phyloP scores from a whole-genome alignment of 2,113 vertebrate species.

The Corythornis vintsioides region DNA sequence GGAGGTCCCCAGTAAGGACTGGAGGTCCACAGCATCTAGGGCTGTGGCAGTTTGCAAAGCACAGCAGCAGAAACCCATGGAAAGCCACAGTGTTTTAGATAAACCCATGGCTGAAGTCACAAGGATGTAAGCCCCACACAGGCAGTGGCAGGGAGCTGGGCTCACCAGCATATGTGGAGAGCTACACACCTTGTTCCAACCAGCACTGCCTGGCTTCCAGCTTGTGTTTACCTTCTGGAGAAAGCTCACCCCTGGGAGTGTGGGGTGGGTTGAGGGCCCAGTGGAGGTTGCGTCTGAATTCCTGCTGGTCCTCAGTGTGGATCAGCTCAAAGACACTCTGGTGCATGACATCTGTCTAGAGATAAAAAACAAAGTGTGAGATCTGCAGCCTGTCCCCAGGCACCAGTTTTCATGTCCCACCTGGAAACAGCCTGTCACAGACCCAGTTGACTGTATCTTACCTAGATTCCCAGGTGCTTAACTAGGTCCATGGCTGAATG shows the following conservation, averaged over 20 bases:
- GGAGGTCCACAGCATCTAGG: not conserved
- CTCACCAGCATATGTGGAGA: fast-evolving
- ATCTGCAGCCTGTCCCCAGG: not conserved
- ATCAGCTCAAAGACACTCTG: conserved; percentile 85
- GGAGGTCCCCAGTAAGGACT: not conserved
- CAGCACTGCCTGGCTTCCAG: not conserved
- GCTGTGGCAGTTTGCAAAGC: not conserved
- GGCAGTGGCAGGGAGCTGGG: not conserved
- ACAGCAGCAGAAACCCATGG: not conserved
- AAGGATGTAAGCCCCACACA: fast-evolving
- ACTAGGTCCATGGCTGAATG: not conserved
- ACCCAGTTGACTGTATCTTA: fast-evolving
- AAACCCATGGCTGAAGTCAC: not conserved
- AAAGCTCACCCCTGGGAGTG: not conserved
- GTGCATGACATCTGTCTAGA: conserved; percentile 84
- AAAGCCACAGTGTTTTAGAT: not conserved
- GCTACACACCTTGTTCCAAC: fast-evolving
- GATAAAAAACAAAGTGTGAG: fast-evolving
- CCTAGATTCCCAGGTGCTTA: not conserved
- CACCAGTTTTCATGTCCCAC: fast-evolving
- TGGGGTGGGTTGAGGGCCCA: conserved; percentile 77
- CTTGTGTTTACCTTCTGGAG: not conserved
- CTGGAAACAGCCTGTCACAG: not conserved
- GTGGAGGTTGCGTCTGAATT: conserved; percentile 81
- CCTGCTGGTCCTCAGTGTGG: conserved; percentile 82